Conservation (phyloP, 2,113 vertebrate species). For the Tachysurus fulvidraco region DNA sequence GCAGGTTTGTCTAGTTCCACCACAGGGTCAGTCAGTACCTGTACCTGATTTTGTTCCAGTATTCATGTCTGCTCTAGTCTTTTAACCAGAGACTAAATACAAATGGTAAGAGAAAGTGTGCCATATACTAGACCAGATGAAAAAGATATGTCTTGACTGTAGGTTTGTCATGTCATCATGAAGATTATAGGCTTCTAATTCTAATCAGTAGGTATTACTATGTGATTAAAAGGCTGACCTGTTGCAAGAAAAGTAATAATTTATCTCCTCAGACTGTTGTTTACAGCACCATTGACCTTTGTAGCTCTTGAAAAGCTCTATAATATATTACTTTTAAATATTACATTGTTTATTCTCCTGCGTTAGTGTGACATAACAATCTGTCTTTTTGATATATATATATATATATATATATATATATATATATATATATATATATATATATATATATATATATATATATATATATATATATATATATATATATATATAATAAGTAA, state of each 20-base stretch:
- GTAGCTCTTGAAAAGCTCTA: neutral
- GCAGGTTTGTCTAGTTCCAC: slow-evolving; percentile 52
- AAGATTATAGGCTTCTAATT: neutral
- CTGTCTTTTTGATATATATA: neutral
- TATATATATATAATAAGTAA: too few relatives aligned
- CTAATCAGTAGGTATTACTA: neutral
- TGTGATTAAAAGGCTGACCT: neutral
- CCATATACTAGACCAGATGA: neutral
- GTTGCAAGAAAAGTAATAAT: neutral
- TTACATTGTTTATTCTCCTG: neutral
- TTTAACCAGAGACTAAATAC: slow-evolving; percentile 18
- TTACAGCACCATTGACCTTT: neutral
- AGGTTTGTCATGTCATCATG: neutral
- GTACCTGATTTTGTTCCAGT: slow-evolving; percentile 15
- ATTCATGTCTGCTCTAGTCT: slow-evolving; percentile 39
- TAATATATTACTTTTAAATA: neutral
- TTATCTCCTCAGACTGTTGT: neutral
- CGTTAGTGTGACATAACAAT: neutral
- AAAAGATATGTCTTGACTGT: neutral
- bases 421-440: neutral
- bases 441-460: too few relatives aligned
- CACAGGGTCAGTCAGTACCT: slow-evolving; percentile 23
- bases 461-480: neutral
- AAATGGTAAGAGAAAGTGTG: neutral
- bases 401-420: neutral